phyloP scores from a whole-genome alignment of 2,797 vertebrate genomes.

The Pseudochaenichthys georgianus region DNA sequence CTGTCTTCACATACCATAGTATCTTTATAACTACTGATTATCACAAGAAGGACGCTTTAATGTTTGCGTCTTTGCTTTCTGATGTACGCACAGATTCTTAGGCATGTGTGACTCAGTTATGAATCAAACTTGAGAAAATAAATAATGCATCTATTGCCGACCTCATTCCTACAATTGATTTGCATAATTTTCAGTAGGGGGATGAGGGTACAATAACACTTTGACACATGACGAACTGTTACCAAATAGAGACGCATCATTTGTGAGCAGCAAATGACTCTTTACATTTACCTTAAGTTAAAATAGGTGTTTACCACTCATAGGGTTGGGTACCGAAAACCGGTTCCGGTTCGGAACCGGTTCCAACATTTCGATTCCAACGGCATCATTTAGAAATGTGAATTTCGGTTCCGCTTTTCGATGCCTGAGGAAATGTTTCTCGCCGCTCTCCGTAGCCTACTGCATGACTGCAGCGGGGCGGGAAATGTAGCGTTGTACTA shows the following conservation, averaged over 20 bases:
- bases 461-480: no score
- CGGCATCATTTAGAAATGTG: no score
- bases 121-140: constrained; percentile 16
- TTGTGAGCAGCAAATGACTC: no score
- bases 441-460: no score
- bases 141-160: constrained; percentile 26
- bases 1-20: background rate
- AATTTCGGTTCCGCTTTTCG: no score
- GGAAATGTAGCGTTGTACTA: no score
- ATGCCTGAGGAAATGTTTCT: no score
- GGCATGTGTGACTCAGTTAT: constrained; percentile 41
- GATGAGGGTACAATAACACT: constrained; percentile 1
- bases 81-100: constrained; percentile 6
- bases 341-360: no score
- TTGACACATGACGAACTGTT: background rate
- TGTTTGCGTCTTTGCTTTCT: constrained; percentile 22
- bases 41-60: background rate
- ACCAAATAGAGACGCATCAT: background rate
- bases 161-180: constrained; percentile 21
- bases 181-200: background rate
- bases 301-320: constrained; percentile 1
- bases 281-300: background rate
- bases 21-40: constrained; percentile 6
- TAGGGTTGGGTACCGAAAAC: no score
- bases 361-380: no score